Percentiles rank a stretch among this genome's conserved stretches.
These are phyloP conservation scores for Heliconius aoede DNA, from an alignment of 2,888 invertebrate species.

Conservation along the genomic window DNA sequence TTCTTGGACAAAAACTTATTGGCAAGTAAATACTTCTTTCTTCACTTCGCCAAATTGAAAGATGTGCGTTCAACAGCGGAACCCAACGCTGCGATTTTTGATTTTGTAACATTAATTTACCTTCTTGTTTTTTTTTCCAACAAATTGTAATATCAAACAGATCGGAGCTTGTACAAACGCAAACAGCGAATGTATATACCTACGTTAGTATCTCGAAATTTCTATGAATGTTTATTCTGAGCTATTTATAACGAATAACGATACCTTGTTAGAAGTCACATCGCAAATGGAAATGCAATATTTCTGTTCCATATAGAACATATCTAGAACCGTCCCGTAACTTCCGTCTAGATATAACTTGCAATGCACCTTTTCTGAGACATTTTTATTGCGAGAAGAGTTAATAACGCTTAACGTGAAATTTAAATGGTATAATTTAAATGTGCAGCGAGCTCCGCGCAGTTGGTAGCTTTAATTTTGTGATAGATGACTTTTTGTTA, in stretches of 20 bases:
- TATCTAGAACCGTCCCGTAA: slow-evolving; percentile 34
- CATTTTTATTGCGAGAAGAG: slow-evolving; percentile 71
- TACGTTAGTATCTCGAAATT: not conserved
- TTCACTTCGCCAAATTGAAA: no score
- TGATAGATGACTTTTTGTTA: slow-evolving; percentile 36
- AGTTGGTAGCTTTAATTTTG: slow-evolving; percentile 34
- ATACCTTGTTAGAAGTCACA: slow-evolving; percentile 38
- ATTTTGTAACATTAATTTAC: no score
- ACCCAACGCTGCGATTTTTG: no score
- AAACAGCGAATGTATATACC: not conserved
- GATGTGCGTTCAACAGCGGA: no score
- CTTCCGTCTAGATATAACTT: slow-evolving; percentile 47
- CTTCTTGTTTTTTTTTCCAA: no score
- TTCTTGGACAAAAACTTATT: no score
- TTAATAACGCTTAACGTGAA: slow-evolving; percentile 71
- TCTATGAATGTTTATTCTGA: slow-evolving; percentile 7
- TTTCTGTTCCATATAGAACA: slow-evolving; percentile 27
- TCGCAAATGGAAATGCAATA: slow-evolving; percentile 29
- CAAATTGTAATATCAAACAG: slow-evolving; percentile 3
- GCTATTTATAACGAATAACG: slow-evolving; percentile 19
- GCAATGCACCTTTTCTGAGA: slow-evolving; percentile 61
- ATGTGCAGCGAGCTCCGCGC: slow-evolving; percentile 34
- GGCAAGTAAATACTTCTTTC: no score
- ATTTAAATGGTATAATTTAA: slow-evolving; percentile 53
- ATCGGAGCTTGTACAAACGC: not conserved